Base-by-base conservation (phyloP, 2,888 invertebrate genomes). In the Chrysolina americana region DNA sequence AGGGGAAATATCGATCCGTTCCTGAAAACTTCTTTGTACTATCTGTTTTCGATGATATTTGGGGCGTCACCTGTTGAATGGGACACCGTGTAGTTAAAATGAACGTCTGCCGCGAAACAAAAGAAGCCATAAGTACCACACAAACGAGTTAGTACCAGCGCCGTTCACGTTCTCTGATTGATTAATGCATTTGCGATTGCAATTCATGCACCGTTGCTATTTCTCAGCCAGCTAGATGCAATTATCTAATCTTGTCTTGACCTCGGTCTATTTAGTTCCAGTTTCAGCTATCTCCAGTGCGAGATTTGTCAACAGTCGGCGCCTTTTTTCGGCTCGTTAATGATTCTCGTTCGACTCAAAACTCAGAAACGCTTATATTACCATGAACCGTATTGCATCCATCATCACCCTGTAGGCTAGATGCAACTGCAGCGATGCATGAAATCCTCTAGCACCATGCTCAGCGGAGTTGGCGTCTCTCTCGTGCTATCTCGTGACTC, bases 231-330 rank as follows among this genome's bases (percentile, higher is more conserved):
- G 10, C 56, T 56, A 66, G 62, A 48, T 66, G 59, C 50, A 62
- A 66, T 73, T 62, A 75, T 75, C 74, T 64, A 73, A 70, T 72
- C 72, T 59, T 44, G 48, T 64, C 41, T 53, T 62, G 71, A 75
- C 77, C 77, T 77, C 75, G 77, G 75, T 73, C 77, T 69, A 75
- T 74, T 75, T 75, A 73, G 70, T 73, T 75, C 47, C 68, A 77
- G 59, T 68, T 73, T 70, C 70, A 3, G 28, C 15, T 50, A 50
- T 66, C 50, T 66, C 15, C n/a, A n/a, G 23, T 65, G 4, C 47
- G 19, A 13, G 74, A 74, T 74, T 66, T 66, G 74, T 72, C 65
- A 63, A 73, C 53, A 15, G 41, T 68, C 19, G 56, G 21, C 21
- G 53, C 13, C 19, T 56, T 56, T 56, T 23, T 56, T 36, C 41